Evolutionary conservation across 1,140 invertebrate species (phyloP).

Genomic region (Idris sp.): DNA sequence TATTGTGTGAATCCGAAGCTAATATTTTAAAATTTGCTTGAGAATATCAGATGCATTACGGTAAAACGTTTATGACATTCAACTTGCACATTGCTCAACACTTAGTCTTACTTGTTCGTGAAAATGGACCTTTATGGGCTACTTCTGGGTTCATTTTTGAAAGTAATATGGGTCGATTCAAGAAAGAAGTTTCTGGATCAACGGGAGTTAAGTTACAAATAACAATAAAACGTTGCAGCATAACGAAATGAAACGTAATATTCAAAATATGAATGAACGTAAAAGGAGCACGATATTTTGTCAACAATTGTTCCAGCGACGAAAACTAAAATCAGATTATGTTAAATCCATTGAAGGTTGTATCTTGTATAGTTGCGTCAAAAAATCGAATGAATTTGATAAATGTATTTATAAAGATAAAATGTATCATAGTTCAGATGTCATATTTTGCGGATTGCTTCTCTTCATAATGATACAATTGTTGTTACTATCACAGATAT

Average conservation of each 20-base stretch:
- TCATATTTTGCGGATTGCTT: constrained; percentile 9
- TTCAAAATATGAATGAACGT: constrained; percentile 1
- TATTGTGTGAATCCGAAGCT: constrained; percentile 22
- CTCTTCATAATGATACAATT: background rate
- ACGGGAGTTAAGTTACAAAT: constrained; percentile 22
- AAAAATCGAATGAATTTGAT: constrained; percentile 1
- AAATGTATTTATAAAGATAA: constrained; percentile 25
- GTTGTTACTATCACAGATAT: constrained; percentile 1
- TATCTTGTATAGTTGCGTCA: constrained; percentile 1
- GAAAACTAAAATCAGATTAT: constrained; percentile 21
- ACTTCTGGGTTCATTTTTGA: constrained; percentile 45
- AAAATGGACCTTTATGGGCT: constrained; percentile 44
- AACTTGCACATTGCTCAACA: constrained; percentile 45
- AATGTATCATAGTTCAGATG: constrained; percentile 11
- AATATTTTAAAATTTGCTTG: constrained; percentile 34
- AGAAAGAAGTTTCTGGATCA: constrained; percentile 20
- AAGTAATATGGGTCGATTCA: constrained; percentile 31
- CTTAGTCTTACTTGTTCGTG: constrained; percentile 6
- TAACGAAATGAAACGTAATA: constrained; percentile 8
- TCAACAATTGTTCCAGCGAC: constrained; percentile 12
- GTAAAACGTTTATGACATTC: constrained; percentile 35
- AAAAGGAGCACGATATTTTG: constrained; percentile 7
- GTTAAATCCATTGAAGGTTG: constrained; percentile 1
- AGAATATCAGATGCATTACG: constrained; percentile 26
- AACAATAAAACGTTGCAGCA: constrained; percentile 3